phyloP scores from a whole-genome alignment of 2,797 vertebrate species.

The Iguana delicatissima region DNA sequence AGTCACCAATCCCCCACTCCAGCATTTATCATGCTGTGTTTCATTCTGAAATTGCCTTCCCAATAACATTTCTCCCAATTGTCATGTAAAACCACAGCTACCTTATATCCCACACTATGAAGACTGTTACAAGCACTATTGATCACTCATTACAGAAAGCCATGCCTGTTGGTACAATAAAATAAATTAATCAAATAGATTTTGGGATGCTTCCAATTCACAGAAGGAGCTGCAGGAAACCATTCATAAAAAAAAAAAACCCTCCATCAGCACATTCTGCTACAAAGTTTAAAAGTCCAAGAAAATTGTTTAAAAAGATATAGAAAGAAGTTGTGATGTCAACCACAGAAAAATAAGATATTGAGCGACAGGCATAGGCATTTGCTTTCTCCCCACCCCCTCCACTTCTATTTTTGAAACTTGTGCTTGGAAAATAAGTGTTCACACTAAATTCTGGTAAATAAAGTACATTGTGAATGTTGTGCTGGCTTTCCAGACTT shows the following conservation, averaged over 20 bases:
- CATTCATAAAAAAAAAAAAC: background rate
- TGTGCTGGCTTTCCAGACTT: slow-evolving; percentile 7
- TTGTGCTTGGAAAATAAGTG: background rate
- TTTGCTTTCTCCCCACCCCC: background rate
- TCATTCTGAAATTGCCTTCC: slow-evolving; percentile 36
- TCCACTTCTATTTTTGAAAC: background rate
- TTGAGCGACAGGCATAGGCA: background rate
- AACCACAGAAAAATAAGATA: slow-evolving; percentile 2
- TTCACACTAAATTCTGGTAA: background rate
- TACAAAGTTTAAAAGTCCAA: slow-evolving; percentile 37
- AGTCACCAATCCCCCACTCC: background rate
- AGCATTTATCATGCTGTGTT: slow-evolving; percentile 31
- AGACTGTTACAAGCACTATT: slow-evolving; percentile 43
- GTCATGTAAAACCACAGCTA: slow-evolving; percentile 41
- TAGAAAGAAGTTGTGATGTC: background rate
- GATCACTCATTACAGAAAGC: slow-evolving; percentile 45
- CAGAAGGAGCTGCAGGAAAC: slow-evolving; percentile 29
- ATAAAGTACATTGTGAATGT: background rate
- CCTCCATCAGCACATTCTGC: slow-evolving; percentile 11
- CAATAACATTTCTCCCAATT: slow-evolving; percentile 37
- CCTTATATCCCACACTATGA: slow-evolving; percentile 31
- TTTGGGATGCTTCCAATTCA: slow-evolving; percentile 31
- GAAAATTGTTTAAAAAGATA: background rate
- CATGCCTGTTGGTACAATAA: slow-evolving; percentile 49
- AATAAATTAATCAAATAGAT: slow-evolving; percentile 23